Evolutionary conservation across 2,113 vertebrate genomes (phyloP), one percentile per base, ranked within the genome.

Genomic region (Callorhinus ursinus): DNA sequence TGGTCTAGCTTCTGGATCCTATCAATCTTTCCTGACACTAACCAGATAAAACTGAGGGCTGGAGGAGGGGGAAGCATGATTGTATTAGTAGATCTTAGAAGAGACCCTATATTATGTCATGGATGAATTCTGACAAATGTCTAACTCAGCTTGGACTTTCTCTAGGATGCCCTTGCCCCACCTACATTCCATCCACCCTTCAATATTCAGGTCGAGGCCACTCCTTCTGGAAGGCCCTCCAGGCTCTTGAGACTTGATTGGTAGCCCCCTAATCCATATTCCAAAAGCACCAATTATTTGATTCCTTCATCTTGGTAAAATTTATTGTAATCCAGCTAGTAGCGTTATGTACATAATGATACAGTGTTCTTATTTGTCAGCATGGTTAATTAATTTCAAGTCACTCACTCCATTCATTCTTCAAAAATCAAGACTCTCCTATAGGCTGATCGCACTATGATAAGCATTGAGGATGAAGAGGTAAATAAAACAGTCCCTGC

Each of bases 391-490:
- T 94, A 67, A 76, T 59, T 69, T 93, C n/a, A 79, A 93, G 59
- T 24, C 33, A 26, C 59, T 61, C 46, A 69, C 2, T 87, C 28
- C 71, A 80, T 33, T 82, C 26, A 19, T 92, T 92, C 79, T 92
- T 86, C 22, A 88, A 84, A 97, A 80, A 39, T 59, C 1, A 21
- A 93, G n/a, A 26, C 39, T 94, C 33, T 97, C 42, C 46, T 42
- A 36, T 59, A 61, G 53, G 61, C 36, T 63, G 18, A 24, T 69
- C 36, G 74, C 69, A 72, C 46, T 59, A 5, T 49, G 51, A 92
- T 42, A 92, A 95, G 15, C 14, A 81, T 5, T 76, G 76, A 71
- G 26, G 49, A 90, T 77, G 79, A 67, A 57, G 72, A 90, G 55
- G 55, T 74, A 26, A 95, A 94, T 33, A 79, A 33, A 81, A 36